Evolutionary conservation across 2,113 vertebrate species (phyloP).

Genomic region (Platichthys stellatus): DNA sequence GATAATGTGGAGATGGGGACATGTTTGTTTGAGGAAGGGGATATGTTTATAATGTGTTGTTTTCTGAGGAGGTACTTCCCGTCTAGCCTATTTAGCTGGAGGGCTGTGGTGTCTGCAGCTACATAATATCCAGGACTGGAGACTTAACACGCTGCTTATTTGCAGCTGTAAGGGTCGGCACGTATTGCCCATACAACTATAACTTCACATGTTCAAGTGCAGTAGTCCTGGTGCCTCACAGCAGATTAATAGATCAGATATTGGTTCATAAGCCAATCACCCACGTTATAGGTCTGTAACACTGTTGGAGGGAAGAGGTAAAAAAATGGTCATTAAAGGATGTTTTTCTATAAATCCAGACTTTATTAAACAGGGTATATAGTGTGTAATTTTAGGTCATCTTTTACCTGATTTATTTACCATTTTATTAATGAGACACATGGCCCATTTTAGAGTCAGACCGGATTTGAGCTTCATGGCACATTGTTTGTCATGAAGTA

Average conservation of each 20-base stretch:
- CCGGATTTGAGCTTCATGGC: no score
- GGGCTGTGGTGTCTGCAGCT: slow-evolving; percentile 27
- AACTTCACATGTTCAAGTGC: not conserved
- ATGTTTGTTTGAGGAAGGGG: slow-evolving; percentile 72
- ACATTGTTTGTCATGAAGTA: no score
- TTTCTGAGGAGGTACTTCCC: slow-evolving; percentile 58
- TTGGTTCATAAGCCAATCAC: not conserved
- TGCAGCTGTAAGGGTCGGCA: slow-evolving; percentile 14
- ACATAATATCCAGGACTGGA: slow-evolving; percentile 29
- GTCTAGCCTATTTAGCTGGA: slow-evolving; percentile 38
- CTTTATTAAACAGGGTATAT: not conserved
- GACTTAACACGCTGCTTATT: slow-evolving; percentile 43
- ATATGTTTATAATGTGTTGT: slow-evolving; percentile 70
- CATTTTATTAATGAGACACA: no score
- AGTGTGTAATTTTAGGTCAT: no score
- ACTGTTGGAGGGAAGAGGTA: not conserved
- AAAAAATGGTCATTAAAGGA: not conserved
- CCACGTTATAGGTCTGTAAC: not conserved
- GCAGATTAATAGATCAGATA: slow-evolving; percentile 1
- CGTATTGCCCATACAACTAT: slow-evolving; percentile 6
- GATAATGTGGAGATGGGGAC: slow-evolving; percentile 70
- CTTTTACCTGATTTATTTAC: no score
- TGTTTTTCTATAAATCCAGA: not conserved
- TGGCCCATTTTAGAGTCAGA: no score
- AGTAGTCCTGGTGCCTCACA: slow-evolving; percentile 7